Base-by-base conservation (phyloP, 2,113 vertebrate species). In the Eudorcas thomsonii region DNA sequence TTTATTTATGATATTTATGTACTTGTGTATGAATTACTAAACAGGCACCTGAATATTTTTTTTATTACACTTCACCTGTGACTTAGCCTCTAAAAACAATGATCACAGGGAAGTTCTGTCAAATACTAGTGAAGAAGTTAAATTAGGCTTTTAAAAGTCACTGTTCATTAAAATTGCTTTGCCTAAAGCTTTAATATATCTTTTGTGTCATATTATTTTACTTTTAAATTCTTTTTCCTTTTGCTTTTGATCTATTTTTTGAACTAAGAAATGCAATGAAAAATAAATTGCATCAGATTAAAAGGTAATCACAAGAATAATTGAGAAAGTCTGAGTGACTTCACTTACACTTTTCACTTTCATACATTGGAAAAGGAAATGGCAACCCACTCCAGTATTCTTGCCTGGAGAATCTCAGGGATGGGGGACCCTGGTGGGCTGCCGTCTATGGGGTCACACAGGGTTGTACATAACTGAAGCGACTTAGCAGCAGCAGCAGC, bases 301-400 rank as follows among this genome's bases (percentile, higher is more conserved):
- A 90, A 95, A 87, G 62, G 45, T 87, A 77, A 90, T 96, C 48
- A 97, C 23, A 93, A 94, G 80, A 62, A 88, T 92, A 67, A 97
- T 48, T 30, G 80, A 64, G 43, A 95, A 96, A 60, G 91, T 97
- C 81, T 90, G 64, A 71, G 64, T 2, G 17, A 36, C 9, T 71
- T 67, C 64, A 36, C 33, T 67, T 67, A 36, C 9, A 71, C 17
- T 71, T 71, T 67, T 71, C n/a, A 71, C n/a, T 71, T 71, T 23
- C n/a, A 71, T 21, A 4, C n/a, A 71, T 5, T 71, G n/a, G n/a
- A 71, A 4, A 71, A 36, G n/a, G 64, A 71, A 71, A 71, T 36
- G 9, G n/a, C 64, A 71, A 5, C n/a, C n/a, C 64, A 71, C n/a
- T 71, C n/a, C n/a, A 36, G 64, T 71, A 21, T 36, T 71, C 64